Percentiles rank a stretch among this genome's conserved stretches.
Conservation (phyloP, 1,140 invertebrate genomes). For the Trichogramma pretiosum region DNA sequence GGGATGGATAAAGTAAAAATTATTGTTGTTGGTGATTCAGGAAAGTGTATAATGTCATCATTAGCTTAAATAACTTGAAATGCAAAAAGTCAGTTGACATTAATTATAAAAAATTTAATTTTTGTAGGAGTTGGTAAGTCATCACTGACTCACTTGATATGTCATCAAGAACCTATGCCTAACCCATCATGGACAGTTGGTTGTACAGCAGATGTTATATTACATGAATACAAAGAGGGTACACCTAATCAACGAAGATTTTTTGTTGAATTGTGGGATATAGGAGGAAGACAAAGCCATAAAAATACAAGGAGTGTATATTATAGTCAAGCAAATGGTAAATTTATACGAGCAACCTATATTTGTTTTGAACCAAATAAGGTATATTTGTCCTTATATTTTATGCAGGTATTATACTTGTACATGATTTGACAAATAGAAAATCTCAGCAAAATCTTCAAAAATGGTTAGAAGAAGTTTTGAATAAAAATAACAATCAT, state of each 20-base stretch:
- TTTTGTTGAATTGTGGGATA: constrained; percentile 93
- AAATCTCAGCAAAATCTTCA: constrained; percentile 90
- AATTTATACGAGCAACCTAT: constrained; percentile 1
- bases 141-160: constrained; percentile 83
- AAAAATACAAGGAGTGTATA: constrained; percentile 86
- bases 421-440: constrained; percentile 92
- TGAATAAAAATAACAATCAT: constrained; percentile 64
- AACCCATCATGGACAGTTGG: constrained; percentile 91
- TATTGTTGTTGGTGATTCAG: constrained; percentile 86
- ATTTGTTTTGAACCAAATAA: background rate
- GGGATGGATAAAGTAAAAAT: constrained; percentile 82
- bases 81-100: background rate
- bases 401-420: constrained; percentile 75
- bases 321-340: constrained; percentile 87
- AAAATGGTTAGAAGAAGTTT: constrained; percentile 86
- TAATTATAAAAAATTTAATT: constrained; percentile 4
- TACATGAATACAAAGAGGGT: constrained; percentile 92
- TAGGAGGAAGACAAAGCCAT: constrained; percentile 88
- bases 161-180: constrained; percentile 72
- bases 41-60: too few relatives aligned
- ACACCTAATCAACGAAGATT: constrained; percentile 83
- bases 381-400: constrained; percentile 21
- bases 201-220: constrained; percentile 88
- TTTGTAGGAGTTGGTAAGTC: constrained; percentile 82
- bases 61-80: background rate